phyloP scores from a whole-genome alignment of 2,888 invertebrate genomes.

The Anoncus sp. region DNA sequence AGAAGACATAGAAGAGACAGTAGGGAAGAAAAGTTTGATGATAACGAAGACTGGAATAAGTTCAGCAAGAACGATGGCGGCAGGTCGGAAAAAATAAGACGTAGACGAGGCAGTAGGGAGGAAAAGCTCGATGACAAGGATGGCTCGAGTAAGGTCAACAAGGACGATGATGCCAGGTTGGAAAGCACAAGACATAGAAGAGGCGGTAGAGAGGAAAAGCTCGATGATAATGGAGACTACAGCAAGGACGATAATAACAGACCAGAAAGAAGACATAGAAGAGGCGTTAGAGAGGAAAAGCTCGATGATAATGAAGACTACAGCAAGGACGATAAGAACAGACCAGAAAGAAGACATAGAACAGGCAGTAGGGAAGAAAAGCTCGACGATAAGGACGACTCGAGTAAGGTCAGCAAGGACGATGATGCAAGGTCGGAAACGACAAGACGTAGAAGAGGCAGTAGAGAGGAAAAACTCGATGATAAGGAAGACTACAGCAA shows the following conservation, averaged over 20 bases:
- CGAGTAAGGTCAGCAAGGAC: too few species aligned
- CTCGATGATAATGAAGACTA: not conserved
- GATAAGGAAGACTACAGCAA: too few species aligned
- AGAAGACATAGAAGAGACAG: not conserved
- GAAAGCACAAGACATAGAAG: conserved; percentile 11
- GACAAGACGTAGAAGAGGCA: not conserved
- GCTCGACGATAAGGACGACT: not conserved
- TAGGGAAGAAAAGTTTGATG: conserved; percentile 18
- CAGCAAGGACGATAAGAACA: not conserved
- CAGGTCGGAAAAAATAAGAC: not conserved
- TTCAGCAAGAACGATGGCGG: not conserved
- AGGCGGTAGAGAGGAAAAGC: conserved; percentile 16
- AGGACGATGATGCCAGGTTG: not conserved
- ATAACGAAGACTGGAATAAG: conserved; percentile 5
- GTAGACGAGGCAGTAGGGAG: conserved; percentile 11
- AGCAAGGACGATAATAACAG: not conserved
- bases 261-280: conserved; percentile 10
- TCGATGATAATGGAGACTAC: too few species aligned
- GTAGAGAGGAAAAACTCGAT: conserved; percentile 16
- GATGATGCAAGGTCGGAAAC: too few species aligned
- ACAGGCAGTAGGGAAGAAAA: conserved; percentile 42
- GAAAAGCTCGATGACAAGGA: conserved; percentile 11
- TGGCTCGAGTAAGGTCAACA: not conserved
- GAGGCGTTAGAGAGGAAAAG: conserved; percentile 14
- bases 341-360: too few species aligned